Evolutionary conservation across 2,113 vertebrate genomes (phyloP).

Genomic region (Cyanoliseus patagonus): DNA sequence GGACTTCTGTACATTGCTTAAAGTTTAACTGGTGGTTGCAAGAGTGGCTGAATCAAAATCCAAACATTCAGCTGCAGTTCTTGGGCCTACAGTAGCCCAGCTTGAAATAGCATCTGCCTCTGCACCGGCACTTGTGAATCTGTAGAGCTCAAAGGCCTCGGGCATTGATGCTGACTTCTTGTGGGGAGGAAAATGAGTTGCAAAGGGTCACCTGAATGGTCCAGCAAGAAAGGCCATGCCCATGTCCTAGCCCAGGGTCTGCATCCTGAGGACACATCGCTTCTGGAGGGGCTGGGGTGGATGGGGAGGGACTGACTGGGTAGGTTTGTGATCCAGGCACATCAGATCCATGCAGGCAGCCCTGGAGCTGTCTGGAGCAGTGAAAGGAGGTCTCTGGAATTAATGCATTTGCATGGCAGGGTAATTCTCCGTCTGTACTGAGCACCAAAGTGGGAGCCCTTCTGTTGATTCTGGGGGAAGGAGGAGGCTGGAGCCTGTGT

Average conservation of each 20-base stretch:
- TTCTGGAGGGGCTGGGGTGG: background rate
- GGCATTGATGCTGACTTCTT: accelerated
- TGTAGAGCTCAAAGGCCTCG: background rate
- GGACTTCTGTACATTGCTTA: background rate
- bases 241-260: background rate
- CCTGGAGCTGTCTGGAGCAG: background rate
- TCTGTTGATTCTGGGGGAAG: background rate
- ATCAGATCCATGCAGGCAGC: background rate
- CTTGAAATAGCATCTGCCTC: background rate
- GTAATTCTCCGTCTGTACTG: background rate
- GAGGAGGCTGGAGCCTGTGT: background rate
- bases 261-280: background rate
- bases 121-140: background rate
- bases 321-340: background rate
- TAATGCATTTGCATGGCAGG: background rate
- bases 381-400: background rate
- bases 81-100: background rate
- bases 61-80: background rate
- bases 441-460: background rate
- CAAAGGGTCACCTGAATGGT: background rate
- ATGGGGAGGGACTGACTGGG: background rate
- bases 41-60: background rate
- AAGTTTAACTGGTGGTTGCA: background rate
- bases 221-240: background rate
- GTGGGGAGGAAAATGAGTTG: background rate